These are phyloP conservation scores for Andrena haemorrhoa DNA, from an alignment of 2,888 invertebrate species.

Conservation along the genomic window DNA sequence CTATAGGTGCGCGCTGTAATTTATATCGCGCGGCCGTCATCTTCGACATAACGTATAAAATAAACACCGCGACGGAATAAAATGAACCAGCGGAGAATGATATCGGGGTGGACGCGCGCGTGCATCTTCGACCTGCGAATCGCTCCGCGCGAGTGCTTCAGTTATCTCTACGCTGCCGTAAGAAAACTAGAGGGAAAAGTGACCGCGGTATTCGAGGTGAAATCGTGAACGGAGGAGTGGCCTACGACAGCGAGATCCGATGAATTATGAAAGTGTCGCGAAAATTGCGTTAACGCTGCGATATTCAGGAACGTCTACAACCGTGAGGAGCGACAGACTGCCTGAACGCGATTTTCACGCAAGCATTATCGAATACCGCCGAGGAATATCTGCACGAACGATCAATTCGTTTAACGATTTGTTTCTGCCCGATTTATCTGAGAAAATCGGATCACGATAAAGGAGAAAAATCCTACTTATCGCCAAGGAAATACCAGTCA, in stretches of 20 bases:
- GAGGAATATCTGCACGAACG: neutral
- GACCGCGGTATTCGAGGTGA: neutral
- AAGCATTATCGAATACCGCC: neutral
- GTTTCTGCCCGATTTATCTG: neutral
- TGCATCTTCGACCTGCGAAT: neutral
- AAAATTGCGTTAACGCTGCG: neutral
- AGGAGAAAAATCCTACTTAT: constrained; percentile 3
- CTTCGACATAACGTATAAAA: constrained; percentile 49
- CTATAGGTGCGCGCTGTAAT: constrained; percentile 60
- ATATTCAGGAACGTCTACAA: neutral
- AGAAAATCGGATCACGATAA: neutral
- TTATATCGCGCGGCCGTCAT: constrained; percentile 64
- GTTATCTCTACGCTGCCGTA: neutral
- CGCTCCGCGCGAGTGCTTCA: neutral
- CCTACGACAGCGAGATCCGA: neutral
- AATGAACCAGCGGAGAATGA: neutral
- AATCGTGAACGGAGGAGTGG: neutral
- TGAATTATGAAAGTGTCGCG: neutral
- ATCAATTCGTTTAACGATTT: neutral
- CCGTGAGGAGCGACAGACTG: neutral
- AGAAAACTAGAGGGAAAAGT: neutral
- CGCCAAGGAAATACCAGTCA: neutral
- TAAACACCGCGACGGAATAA: constrained; percentile 40
- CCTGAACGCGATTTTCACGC: no score
- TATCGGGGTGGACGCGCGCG: neutral